Evolutionary conservation across 2,888 invertebrate species (phyloP), one percentile per base, ranked within the genome.

Genomic region (Zonitis immaculata): DNA sequence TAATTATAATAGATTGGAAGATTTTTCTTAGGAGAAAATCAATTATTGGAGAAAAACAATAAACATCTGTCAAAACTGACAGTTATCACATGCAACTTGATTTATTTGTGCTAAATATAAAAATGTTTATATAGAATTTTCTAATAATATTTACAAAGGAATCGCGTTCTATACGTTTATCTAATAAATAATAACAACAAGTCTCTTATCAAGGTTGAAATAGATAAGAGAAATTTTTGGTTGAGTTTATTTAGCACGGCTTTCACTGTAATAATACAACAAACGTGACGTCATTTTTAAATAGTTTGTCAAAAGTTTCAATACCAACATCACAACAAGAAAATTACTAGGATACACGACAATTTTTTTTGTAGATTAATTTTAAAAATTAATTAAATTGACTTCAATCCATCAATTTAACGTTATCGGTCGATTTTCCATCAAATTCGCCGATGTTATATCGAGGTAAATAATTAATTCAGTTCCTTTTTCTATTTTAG

Each of bases 251-350:
- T 51, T 57, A 51, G 52, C 52, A 62, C 61, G 64, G 66, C 69
- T 69, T 69, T 69, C 69, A 66, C 69, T 63, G 25, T 32, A 32
- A 2, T 25, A 32, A 14, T 14, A 32, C 32, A 32, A n/a, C n/a
- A 32, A 55, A 44, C 61, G 58, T 66, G 66, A 68, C 67, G 68
- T 68, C 66, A 66, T 59, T 57, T 63, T 60, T 63, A 52, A 56
- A 56, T 52, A 50, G 6, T 7, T 32, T 14, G 14, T 14, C 14
- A 14, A 32, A 32, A 32, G 14, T 7, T 32, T 30, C n/a, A n/a
- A n/a, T 25, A 25, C 25, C 25, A 25, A 25, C 25, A 25, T 25
- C 4, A 25, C 25, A 6, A 25, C 6, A 4, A 6, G 4, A 25
- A 25, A 25, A 25, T 25, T 6, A 25, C 25, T 25, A 25, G 25